Conservation (phyloP, 2,888 invertebrate species). For the Terebella lapidaria region DNA sequence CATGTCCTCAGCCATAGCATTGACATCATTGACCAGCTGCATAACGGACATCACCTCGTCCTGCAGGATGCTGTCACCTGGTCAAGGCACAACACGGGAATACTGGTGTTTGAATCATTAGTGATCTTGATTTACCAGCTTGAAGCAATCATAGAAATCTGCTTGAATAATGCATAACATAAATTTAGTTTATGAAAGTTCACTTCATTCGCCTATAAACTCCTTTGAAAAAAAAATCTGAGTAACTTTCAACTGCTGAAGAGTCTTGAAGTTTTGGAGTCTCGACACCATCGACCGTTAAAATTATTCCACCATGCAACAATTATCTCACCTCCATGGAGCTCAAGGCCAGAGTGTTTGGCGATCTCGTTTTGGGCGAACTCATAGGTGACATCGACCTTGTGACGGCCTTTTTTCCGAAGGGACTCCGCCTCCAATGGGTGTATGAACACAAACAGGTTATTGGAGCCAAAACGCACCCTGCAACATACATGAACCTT, state of each 20-base stretch:
- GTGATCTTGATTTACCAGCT: too few species aligned
- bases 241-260: too few species aligned
- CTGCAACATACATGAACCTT: too few species aligned
- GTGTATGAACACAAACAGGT: slow-evolving; percentile 25
- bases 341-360: slow-evolving; percentile 22
- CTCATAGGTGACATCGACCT: slow-evolving; percentile 23
- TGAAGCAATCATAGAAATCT: too few species aligned
- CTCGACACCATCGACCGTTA: too few species aligned
- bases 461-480: slow-evolving; percentile 26
- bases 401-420: slow-evolving; percentile 12
- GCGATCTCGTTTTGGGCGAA: slow-evolving; percentile 26
- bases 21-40: slow-evolving; percentile 26
- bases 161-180: too few species aligned
- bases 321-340: slow-evolving; percentile 19
- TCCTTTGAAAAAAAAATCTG: too few species aligned
- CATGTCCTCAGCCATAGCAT: slow-evolving; percentile 28
- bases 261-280: too few species aligned
- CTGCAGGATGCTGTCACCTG: slow-evolving; percentile 24
- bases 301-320: too few species aligned
- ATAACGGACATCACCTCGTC: slow-evolving; percentile 27
- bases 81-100: neutral
- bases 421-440: slow-evolving; percentile 19
- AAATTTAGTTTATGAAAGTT: too few species aligned
- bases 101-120: too few species aligned
- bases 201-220: too few species aligned